phyloP scores from a whole-genome alignment of 2,797 vertebrate species.

The Typhlichthys subterraneus region DNA sequence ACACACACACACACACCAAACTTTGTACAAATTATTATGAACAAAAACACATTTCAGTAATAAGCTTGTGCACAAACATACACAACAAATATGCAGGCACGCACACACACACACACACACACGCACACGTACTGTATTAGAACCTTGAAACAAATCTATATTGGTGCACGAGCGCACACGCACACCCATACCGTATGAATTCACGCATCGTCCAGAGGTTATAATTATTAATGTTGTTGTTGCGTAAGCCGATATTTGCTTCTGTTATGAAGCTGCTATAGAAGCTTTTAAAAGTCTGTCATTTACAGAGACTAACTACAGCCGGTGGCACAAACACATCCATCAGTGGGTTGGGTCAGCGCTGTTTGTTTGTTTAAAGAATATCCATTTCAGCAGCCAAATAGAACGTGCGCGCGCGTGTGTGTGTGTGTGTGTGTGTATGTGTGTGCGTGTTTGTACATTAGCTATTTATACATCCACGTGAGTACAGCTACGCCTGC shows the following conservation, averaged over 20 bases:
- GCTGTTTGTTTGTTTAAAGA: constrained; percentile 66
- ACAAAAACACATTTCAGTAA: neutral
- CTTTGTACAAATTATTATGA: neutral
- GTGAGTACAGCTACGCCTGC: constrained; percentile 42
- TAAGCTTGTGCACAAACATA: constrained; percentile 1
- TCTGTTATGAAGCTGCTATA: constrained; percentile 48
- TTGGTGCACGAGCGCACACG: neutral
- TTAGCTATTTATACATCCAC: constrained; percentile 73
- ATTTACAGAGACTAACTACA: constrained; percentile 49
- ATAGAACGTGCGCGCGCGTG: constrained; percentile 42
- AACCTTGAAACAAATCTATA: too few species aligned
- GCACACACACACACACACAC: constrained; percentile 8
- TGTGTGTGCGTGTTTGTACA: constrained; percentile 29
- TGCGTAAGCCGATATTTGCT: constrained; percentile 46
- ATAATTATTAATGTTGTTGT: constrained; percentile 44
- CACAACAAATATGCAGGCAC: neutral
- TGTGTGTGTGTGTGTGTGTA: constrained; percentile 5
- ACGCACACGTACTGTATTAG: neutral
- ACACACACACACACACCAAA: neutral
- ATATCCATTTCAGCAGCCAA: constrained; percentile 70
- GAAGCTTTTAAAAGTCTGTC: constrained; percentile 22
- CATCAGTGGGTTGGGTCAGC: constrained; percentile 43
- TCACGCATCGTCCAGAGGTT: too few species aligned
- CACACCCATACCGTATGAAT: constrained; percentile 3
- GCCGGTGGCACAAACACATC: constrained; percentile 47